Base-by-base conservation (phyloP, 2,113 vertebrate genomes). In the Perca flavescens region DNA sequence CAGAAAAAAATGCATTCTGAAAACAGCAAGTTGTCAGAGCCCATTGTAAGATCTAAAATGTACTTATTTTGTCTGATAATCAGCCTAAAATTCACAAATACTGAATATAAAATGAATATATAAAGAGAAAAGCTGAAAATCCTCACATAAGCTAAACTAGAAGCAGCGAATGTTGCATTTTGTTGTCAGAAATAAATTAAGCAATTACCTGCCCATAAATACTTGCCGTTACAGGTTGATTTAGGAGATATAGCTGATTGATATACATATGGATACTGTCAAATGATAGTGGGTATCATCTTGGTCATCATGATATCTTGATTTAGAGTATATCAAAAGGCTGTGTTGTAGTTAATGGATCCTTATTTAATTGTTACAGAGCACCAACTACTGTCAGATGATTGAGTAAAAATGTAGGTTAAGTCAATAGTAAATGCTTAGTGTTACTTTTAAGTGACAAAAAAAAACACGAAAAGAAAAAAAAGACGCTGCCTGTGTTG, bases 401-500 rank as follows among this genome's bases (percentile, higher is more conserved):
- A 34, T 5, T 62, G 14, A 14, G 19, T 16, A 0, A 52, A 52
- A 61, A 22, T 22, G 16, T 4, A 43, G 40, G 40, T 10, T 43
- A 28, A 36, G 9, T 31, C 13, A 40, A n/a, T 1, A 34, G n/a
- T 13, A 22, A n/a, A 11, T 0, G 21, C 15, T 25, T 19, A 0
- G 31, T 52, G 3, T 31, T 52, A 46, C 40, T 34, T 74, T 74
- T 22, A 66, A 1, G 50, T 63, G 70, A 65, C 36, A 79, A 22
- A 52, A 47, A 47, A 68, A 47, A 68, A 11, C 13, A 50, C 57
- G 0, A 46, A 57, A 54, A 13, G 12, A 4, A 46, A 53, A 16
- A 15, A 15, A 50, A 71, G 36, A 61, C 25, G 53, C 21, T 17
- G 49, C 49, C 46, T 80, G 28, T 84, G 66, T 80, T 61, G 43